Conservation (phyloP, 2,888 invertebrate genomes). For the Leptopterna dolabrata region DNA sequence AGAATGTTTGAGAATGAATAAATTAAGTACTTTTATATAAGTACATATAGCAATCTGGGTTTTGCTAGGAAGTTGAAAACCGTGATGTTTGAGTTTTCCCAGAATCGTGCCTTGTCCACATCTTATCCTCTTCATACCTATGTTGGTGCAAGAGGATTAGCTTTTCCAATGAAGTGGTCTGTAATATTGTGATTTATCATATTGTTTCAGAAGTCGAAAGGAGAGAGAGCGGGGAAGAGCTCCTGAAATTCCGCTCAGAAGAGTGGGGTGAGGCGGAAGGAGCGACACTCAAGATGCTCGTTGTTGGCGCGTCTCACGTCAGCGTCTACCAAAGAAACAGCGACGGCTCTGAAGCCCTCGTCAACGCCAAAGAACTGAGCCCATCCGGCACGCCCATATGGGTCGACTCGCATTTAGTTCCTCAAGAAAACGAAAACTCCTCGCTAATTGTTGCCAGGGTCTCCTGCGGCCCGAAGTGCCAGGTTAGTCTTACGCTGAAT, state of each 20-base stretch:
- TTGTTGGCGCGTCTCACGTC: slow-evolving; percentile 19
- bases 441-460: neutral
- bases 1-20: too few relatives aligned
- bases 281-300: slow-evolving; percentile 30
- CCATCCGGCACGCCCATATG: slow-evolving; percentile 27
- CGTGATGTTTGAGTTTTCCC: too few relatives aligned
- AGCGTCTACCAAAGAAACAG: slow-evolving; percentile 43
- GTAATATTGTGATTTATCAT: too few relatives aligned
- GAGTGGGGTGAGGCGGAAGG: slow-evolving; percentile 28
- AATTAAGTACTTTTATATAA: too few relatives aligned
- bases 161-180: too few relatives aligned
- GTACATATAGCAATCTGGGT: too few relatives aligned
- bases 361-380: slow-evolving; percentile 51
- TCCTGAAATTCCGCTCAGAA: slow-evolving; percentile 26
- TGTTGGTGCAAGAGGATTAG: too few relatives aligned
- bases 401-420: slow-evolving; percentile 48
- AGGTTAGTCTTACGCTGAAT: neutral
- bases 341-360: slow-evolving; percentile 24
- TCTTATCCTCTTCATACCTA: too few relatives aligned
- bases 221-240: slow-evolving; percentile 17
- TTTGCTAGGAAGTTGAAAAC: too few relatives aligned
- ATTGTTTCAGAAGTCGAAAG: slow-evolving; percentile 33
- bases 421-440: slow-evolving; percentile 18
- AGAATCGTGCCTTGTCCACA: too few relatives aligned
- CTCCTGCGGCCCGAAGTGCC: slow-evolving; percentile 31